Conservation (phyloP, 1,140 invertebrate genomes). For the Nixonia krombeini region DNA sequence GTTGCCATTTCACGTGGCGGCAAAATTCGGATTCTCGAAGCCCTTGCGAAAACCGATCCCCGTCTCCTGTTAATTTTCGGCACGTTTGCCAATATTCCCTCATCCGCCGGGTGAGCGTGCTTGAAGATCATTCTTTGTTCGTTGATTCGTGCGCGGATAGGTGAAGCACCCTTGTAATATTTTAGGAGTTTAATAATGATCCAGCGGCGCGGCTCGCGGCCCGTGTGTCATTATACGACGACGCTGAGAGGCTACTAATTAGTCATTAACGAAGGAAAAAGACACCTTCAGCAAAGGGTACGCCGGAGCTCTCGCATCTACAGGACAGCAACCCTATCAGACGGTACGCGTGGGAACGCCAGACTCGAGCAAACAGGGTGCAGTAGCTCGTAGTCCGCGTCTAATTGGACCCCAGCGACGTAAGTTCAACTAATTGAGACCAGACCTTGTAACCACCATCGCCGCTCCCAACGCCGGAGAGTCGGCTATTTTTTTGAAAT, state of each 20-base stretch:
- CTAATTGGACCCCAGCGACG: conserved; percentile 72
- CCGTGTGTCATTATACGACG: conserved; percentile 67
- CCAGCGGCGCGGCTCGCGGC: conserved; percentile 34
- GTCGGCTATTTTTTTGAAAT: conserved; percentile 28
- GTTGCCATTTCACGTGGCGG: too few relatives aligned
- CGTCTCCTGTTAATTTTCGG: too few relatives aligned
- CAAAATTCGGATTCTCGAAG: too few relatives aligned
- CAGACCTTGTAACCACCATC: conserved; percentile 63
- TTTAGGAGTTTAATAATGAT: conserved; percentile 65
- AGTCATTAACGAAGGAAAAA: conserved; percentile 72
- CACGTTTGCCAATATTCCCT: too few relatives aligned
- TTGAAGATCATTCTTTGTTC: not conserved
- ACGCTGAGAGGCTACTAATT: conserved; percentile 69
- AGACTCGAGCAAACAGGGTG: conserved; percentile 70
- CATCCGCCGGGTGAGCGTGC: not conserved
- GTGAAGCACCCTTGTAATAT: conserved; percentile 46
- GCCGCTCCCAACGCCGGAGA: conserved; percentile 27
- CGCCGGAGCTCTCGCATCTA: conserved; percentile 24
- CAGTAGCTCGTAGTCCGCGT: conserved; percentile 67
- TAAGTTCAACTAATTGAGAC: conserved; percentile 73
- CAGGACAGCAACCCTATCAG: conserved; percentile 58
- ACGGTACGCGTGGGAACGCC: conserved; percentile 47
- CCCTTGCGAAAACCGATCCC: too few relatives aligned
- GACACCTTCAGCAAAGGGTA: conserved; percentile 61
- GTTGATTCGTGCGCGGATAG: conserved; percentile 27